Base-by-base conservation (phyloP, 2,797 vertebrate genomes). In the Anabacerthia variegaticeps region DNA sequence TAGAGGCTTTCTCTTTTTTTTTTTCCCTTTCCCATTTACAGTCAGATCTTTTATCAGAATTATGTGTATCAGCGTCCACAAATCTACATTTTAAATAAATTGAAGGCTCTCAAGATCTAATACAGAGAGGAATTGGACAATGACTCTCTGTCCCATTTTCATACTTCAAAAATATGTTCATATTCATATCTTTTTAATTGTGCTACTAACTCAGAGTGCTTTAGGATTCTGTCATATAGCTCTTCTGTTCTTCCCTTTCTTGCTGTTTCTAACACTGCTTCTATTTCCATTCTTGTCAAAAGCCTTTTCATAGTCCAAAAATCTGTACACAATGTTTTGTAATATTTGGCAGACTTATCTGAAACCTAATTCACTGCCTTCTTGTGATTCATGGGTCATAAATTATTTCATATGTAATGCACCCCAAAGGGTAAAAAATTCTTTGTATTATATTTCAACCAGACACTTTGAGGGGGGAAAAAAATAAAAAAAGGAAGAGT, bases 221-320 rank as follows among this genome's bases (percentile, higher is more conserved):
- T 89, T 79, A 77, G 88, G 95, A 94, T 95, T 92, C 92, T 96
- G 96, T 93, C 96, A 93, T 93, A 78, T 76, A 97, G 67, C 94
- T 96, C 91, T 95, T 97, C 95, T 96, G 97, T 97, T 97, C 91
- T 91, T 96, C 93, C 87, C 89, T 72, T 94, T 95, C 91, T 97
- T 95, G 93, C 91, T 93, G 91, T 89, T 97, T 97, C 96, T 96
- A 97, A 96, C 91, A 85, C 92, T 96, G 93, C 77, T 97, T 95
- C 97, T 96, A 97, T 97, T 98, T 97, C 90, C 92, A 97, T 95
- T 96, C 94, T 94, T 96, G 93, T 98, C 97, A 98, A 98, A 98
- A 97, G 95, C 96, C 96, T 98, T 97, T 98, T 98, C 97, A 97
- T 98, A 91, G 91, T 96, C 95, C 87, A 89, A 93, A 97, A 97